Conservation (phyloP, 2,888 invertebrate genomes). For the Junonia oenone region DNA sequence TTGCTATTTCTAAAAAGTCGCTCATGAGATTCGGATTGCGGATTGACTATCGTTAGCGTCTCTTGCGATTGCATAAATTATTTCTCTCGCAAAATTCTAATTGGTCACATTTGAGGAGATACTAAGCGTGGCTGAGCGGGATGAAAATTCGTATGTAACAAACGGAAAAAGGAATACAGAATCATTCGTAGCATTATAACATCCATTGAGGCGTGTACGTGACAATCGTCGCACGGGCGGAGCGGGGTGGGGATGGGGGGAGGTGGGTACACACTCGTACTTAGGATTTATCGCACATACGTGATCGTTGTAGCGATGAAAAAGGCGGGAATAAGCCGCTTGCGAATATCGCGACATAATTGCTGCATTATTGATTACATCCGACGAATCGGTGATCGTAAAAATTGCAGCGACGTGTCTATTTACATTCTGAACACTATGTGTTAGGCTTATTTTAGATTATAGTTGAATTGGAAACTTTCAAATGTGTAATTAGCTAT, state of each 20-base stretch:
- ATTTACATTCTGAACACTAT: background rate
- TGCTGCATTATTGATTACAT: slow-evolving; percentile 38
- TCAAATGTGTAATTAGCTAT: background rate
- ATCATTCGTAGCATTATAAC: slow-evolving; percentile 51
- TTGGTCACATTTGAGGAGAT: background rate
- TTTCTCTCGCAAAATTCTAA: background rate
- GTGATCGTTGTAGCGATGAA: slow-evolving; percentile 41
- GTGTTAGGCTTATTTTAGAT: background rate
- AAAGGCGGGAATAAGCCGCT: slow-evolving; percentile 32
- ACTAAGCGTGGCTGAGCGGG: background rate
- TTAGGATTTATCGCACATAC: slow-evolving; percentile 45
- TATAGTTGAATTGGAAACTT: background rate
- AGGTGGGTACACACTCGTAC: slow-evolving; percentile 33
- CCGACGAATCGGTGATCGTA: background rate
- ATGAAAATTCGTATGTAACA: slow-evolving; percentile 21
- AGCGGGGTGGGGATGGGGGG: slow-evolving; percentile 5
- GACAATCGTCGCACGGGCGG: slow-evolving; percentile 32
- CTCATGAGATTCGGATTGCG: background rate
- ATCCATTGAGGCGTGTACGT: slow-evolving; percentile 45
- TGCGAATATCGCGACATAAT: slow-evolving; percentile 25
- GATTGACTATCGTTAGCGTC: background rate
- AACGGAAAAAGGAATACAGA: slow-evolving; percentile 42
- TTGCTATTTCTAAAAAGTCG: background rate
- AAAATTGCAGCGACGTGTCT: background rate
- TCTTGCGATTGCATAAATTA: background rate